Percentiles rank a stretch among this genome's conserved stretches.
phyloP scores from a whole-genome alignment of 1,140 invertebrate species.

The Eriosoma lanigerum region DNA sequence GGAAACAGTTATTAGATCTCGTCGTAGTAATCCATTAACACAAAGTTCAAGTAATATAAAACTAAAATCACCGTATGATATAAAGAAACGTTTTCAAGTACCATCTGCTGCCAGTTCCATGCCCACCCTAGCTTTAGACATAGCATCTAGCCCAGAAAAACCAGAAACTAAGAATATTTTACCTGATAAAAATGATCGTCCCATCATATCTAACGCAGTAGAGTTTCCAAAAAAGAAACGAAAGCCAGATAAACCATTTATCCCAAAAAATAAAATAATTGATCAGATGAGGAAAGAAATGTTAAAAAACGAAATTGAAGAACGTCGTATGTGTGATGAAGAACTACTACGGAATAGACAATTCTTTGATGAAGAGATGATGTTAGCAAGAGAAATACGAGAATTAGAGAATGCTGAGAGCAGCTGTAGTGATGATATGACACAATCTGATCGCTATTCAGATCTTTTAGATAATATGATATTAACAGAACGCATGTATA shows the following conservation, averaged over 20 bases:
- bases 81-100: conserved; percentile 61
- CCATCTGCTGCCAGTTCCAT: conserved; percentile 64
- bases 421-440: conserved; percentile 50
- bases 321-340: conserved; percentile 53
- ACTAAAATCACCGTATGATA: conserved; percentile 38
- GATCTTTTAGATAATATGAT: conserved; percentile 46
- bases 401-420: conserved; percentile 75
- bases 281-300: conserved; percentile 51
- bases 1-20: conserved; percentile 64
- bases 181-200: conserved; percentile 49
- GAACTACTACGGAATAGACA: conserved; percentile 58
- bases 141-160: conserved; percentile 18
- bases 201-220: conserved; percentile 47
- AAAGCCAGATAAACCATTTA: conserved; percentile 18
- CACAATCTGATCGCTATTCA: conserved; percentile 48
- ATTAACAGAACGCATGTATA: conserved; percentile 43
- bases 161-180: not conserved
- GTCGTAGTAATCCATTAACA: conserved; percentile 52
- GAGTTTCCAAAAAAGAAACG: conserved; percentile 41
- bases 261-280: conserved; percentile 47
- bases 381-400: conserved; percentile 76
- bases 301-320: conserved; percentile 42
- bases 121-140: conserved; percentile 61
- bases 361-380: conserved; percentile 77
- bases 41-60: conserved; percentile 54